A percentile compares a stretch with the other conserved stretches of the same genome.
These are phyloP conservation scores for Penelope pileata DNA, from an alignment of 2,113 vertebrate genomes.

Conservation along the genomic window DNA sequence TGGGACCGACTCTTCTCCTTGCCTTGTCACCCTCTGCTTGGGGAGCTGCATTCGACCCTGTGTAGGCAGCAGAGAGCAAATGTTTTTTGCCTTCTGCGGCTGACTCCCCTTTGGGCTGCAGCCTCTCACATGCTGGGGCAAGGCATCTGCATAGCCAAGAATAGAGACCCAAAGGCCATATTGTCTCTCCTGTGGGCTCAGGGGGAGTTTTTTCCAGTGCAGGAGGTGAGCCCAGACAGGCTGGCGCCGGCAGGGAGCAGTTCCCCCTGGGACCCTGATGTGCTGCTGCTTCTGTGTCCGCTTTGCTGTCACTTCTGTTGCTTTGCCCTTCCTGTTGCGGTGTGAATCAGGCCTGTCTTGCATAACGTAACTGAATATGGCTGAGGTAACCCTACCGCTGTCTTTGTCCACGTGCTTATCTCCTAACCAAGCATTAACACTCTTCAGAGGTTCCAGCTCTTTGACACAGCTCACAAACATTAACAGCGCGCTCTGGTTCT, in stretches of 20 bases:
- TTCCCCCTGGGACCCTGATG: background rate
- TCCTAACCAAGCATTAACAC: background rate
- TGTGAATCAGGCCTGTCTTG: background rate
- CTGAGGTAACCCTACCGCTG: background rate
- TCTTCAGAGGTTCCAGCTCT: background rate
- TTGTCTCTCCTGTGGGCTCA: background rate
- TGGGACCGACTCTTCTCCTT: background rate
- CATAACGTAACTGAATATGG: background rate
- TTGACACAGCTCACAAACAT: background rate
- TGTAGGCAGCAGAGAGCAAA: background rate
- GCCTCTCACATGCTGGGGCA: background rate
- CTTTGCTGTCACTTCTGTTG: background rate
- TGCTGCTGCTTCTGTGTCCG: background rate
- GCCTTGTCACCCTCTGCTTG: background rate
- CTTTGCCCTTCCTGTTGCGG: constrained; percentile 9
- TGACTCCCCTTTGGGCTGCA: fast-evolving
- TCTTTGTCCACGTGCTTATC: background rate
- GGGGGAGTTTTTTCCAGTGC: background rate
- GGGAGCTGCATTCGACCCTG: background rate
- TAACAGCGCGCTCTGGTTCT: background rate
- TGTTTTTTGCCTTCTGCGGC: background rate
- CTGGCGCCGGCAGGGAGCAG: background rate
- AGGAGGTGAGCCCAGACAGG: constrained; percentile 10
- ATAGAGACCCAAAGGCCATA: background rate
- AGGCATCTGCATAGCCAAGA: background rate